phyloP scores from a whole-genome alignment of 2,888 invertebrate genomes.

The Phortica magna region DNA sequence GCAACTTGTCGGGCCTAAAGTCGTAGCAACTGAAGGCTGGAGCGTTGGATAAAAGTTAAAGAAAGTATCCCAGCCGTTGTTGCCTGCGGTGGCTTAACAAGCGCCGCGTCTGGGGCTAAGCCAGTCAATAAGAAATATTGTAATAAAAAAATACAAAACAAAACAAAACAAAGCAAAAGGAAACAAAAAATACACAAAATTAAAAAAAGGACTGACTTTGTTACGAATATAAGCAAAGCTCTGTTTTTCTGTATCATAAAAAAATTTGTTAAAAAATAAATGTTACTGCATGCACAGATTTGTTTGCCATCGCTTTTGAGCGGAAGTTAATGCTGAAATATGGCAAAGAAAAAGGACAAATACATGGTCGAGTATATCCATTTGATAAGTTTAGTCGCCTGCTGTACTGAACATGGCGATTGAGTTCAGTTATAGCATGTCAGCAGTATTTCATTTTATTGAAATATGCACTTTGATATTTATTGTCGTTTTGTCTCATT shows the following conservation, averaged over 20 bases:
- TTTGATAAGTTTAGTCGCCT: neutral
- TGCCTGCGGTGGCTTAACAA: slow-evolving; percentile 26
- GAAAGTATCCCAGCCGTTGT: slow-evolving; percentile 10
- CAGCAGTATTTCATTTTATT: neutral
- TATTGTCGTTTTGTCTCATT: neutral
- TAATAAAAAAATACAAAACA: neutral
- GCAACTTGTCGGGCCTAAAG: slow-evolving; percentile 17
- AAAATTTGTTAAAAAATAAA: neutral
- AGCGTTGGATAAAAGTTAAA: neutral
- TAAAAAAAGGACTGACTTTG: neutral
- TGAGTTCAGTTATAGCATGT: neutral
- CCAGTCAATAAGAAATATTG: neutral
- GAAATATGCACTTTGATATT: neutral
- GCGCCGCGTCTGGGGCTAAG: neutral
- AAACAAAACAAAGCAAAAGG: neutral
- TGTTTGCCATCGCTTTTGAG: neutral
- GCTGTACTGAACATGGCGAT: neutral
- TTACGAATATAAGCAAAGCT: neutral
- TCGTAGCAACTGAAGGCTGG: neutral
- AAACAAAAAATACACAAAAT: neutral
- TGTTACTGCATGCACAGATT: neutral
- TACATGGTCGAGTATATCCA: no score
- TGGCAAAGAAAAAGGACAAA: neutral
- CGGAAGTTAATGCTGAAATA: neutral
- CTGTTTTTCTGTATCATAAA: neutral